These are phyloP conservation scores for Erynnis tages DNA, from an alignment of 2,888 invertebrate genomes.

Conservation along the genomic window DNA sequence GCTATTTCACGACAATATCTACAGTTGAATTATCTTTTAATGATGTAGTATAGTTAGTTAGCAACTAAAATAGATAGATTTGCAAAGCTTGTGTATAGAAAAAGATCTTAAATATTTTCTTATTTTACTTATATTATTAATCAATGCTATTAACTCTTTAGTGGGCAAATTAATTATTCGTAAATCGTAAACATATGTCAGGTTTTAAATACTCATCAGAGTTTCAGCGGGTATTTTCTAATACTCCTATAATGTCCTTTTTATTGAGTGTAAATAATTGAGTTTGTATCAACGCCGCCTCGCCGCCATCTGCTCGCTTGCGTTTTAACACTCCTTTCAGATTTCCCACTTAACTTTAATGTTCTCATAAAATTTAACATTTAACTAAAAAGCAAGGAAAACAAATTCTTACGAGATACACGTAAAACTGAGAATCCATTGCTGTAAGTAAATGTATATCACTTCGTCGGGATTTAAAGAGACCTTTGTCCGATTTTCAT, in stretches of 20 bases:
- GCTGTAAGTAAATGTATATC: slow-evolving; percentile 50
- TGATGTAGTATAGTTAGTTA: too few relatives aligned
- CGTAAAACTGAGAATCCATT: slow-evolving; percentile 47
- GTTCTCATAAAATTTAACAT: slow-evolving; percentile 74
- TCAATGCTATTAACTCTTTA: not conserved
- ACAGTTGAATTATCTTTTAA: too few relatives aligned
- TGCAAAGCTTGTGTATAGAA: too few relatives aligned
- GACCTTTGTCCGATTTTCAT: slow-evolving; percentile 52
- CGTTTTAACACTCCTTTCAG: slow-evolving; percentile 75
- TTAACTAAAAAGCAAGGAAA: slow-evolving; percentile 41
- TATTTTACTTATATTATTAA: not conserved
- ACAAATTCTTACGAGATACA: slow-evolving; percentile 44
- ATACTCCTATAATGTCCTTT: slow-evolving; percentile 77
- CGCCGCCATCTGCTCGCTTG: slow-evolving; percentile 71
- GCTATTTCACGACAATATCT: too few relatives aligned
- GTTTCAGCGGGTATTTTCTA: slow-evolving; percentile 69
- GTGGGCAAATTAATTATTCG: slow-evolving; percentile 31
- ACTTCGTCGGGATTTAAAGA: slow-evolving; percentile 59
- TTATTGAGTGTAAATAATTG: slow-evolving; percentile 82
- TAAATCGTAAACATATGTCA: slow-evolving; percentile 49
- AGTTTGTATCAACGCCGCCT: slow-evolving; percentile 73
- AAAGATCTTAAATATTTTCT: too few relatives aligned
- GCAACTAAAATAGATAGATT: too few relatives aligned
- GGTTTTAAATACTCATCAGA: slow-evolving; percentile 44
- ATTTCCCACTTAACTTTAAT: slow-evolving; percentile 81